Evolutionary conservation across 2,797 vertebrate genomes (phyloP).

Genomic region (Acridotheres tristis): DNA sequence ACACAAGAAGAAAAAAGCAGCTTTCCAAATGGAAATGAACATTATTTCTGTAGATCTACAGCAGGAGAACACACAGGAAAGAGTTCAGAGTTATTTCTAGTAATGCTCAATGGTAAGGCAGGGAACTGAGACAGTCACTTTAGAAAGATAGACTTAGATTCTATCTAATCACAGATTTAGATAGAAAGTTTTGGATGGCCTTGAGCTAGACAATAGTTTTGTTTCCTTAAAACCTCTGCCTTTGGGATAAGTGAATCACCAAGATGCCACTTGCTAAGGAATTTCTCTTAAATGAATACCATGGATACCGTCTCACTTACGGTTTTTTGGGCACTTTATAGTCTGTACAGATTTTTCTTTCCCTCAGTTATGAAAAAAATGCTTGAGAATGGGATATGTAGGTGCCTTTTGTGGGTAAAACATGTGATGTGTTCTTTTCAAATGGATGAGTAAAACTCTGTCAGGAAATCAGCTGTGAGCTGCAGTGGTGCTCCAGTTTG

Average conservation of each 20-base stretch:
- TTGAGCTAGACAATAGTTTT: not conserved
- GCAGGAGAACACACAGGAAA: not conserved
- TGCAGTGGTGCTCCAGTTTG: not conserved
- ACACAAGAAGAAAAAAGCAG: not conserved
- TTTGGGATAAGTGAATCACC: not conserved
- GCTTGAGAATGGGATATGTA: not conserved
- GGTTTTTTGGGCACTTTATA: not conserved
- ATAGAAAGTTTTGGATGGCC: not conserved
- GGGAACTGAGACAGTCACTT: not conserved
- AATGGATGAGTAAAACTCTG: not conserved
- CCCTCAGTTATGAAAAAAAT: not conserved
- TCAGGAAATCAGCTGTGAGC: fast-evolving
- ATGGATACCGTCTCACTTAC: not conserved
- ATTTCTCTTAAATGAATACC: not conserved
- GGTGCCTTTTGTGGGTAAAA: not conserved
- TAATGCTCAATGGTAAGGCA: fast-evolving
- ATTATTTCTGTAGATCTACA: not conserved
- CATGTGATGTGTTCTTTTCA: not conserved
- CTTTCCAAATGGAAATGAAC: not conserved
- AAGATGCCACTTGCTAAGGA: not conserved
- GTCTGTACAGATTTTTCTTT: not conserved
- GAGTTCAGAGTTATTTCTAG: not conserved
- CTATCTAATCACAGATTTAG: not conserved
- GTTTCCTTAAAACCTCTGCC: not conserved
- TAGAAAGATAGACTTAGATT: not conserved